phyloP scores from a whole-genome alignment of 2,888 invertebrate species.

The Acronicta aceris region DNA sequence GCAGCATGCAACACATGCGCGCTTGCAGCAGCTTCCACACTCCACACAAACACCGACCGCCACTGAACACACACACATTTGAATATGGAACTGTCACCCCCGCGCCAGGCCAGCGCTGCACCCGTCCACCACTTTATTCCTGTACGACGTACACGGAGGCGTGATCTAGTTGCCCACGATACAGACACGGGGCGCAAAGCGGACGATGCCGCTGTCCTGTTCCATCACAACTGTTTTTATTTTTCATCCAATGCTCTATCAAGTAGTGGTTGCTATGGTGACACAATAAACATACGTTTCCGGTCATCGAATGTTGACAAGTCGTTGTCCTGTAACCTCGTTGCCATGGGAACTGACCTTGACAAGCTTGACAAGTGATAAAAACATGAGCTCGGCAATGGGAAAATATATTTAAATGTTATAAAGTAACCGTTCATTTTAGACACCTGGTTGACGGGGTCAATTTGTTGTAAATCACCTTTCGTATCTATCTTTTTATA shows the following conservation, averaged over 20 bases:
- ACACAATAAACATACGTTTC: constrained; percentile 68
- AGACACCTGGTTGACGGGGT: too few species aligned
- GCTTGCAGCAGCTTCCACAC: constrained; percentile 5
- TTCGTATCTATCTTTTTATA: too few species aligned
- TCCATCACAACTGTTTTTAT: constrained; percentile 50
- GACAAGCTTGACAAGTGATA: constrained; percentile 9
- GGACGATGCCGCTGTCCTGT: constrained; percentile 14
- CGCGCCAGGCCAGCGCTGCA: constrained; percentile 2
- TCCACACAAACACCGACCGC: background rate
- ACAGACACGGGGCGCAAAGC: constrained; percentile 20
- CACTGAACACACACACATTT: constrained; percentile 25
- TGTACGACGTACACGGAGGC: background rate
- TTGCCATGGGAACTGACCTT: constrained; percentile 50
- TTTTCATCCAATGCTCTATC: constrained; percentile 45
- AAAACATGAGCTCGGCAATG: too few species aligned
- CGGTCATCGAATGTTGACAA: constrained; percentile 61
- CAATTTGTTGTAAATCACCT: too few species aligned
- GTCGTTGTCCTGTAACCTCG: constrained; percentile 49
- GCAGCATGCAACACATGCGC: constrained; percentile 76
- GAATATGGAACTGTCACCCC: constrained; percentile 43
- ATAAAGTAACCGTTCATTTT: too few species aligned
- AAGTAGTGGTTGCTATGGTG: constrained; percentile 65
- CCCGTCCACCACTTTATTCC: background rate
- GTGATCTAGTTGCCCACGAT: constrained; percentile 9
- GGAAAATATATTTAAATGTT: too few species aligned